These are phyloP conservation scores for Labrus mixtus DNA, from an alignment of 2,113 vertebrate genomes.

Conservation along the genomic window DNA sequence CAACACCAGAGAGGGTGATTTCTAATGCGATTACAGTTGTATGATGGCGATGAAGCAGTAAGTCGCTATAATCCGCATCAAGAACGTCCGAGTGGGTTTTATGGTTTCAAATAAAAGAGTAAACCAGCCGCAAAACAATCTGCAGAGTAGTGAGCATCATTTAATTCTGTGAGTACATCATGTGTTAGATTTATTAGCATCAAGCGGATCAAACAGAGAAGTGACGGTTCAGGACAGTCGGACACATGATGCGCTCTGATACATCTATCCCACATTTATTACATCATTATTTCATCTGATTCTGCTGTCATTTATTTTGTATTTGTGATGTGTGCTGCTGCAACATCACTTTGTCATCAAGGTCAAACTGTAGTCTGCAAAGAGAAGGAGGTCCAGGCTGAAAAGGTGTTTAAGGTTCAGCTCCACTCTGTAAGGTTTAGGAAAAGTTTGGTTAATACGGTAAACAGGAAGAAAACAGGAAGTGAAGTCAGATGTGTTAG, in stretches of 20 bases:
- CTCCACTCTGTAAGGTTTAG: too few relatives aligned
- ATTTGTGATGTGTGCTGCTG: too few relatives aligned
- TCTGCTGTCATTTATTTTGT: too few relatives aligned
- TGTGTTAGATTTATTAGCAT: conserved; percentile 4
- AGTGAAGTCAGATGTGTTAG: too few relatives aligned
- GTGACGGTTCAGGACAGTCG: not conserved
- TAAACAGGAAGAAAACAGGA: too few relatives aligned
- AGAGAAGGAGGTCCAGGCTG: too few relatives aligned
- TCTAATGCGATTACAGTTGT: conserved; percentile 53
- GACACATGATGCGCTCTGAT: not conserved
- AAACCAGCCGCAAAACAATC: conserved; percentile 38
- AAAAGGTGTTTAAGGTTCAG: too few relatives aligned
- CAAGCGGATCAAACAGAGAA: not conserved
- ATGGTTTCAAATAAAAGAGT: conserved; percentile 27
- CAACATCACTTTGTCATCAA: too few relatives aligned
- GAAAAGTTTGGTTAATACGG: too few relatives aligned
- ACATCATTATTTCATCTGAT: too few relatives aligned
- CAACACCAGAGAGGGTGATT: conserved; percentile 44
- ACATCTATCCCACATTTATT: not conserved
- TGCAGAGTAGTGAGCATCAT: conserved; percentile 38
- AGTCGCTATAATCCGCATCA: conserved; percentile 39
- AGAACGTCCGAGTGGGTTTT: conserved; percentile 40
- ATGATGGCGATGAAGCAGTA: conserved; percentile 34
- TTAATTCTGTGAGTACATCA: conserved; percentile 30
- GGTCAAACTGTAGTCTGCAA: too few relatives aligned